A percentile compares a stretch with the other conserved stretches of the same genome.
Evolutionary conservation across 2,113 vertebrate species (phyloP).

Genomic region (Lutjanus erythropterus): DNA sequence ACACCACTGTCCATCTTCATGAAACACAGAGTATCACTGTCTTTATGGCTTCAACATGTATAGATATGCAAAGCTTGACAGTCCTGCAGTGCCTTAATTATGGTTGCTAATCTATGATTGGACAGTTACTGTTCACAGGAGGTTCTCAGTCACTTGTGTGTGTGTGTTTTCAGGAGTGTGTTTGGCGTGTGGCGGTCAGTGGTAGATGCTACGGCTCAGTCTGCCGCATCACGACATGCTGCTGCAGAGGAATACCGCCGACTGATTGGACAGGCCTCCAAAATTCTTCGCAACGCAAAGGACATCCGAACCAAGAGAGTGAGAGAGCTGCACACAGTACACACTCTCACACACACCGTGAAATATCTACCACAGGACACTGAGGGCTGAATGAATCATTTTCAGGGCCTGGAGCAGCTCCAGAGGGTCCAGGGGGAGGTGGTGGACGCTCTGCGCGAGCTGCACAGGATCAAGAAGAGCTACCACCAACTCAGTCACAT

Average conservation of each 20-base stretch:
- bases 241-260: constrained; percentile 86
- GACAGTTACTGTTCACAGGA: too few relatives aligned
- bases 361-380: background rate
- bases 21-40: too few relatives aligned
- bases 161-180: constrained; percentile 78
- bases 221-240: constrained; percentile 80
- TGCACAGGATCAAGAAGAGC: constrained; percentile 89
- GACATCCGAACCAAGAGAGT: constrained; percentile 91
- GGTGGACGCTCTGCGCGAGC: constrained; percentile 88
- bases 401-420: constrained; percentile 88
- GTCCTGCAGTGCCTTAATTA: too few relatives aligned
- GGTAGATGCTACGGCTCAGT: constrained; percentile 86
- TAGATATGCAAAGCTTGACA: too few relatives aligned
- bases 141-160: background rate
- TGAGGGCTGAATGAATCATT: background rate
- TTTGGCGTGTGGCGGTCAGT: constrained; percentile 88
- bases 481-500: constrained; percentile 88
- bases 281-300: constrained; percentile 85
- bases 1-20: too few relatives aligned
- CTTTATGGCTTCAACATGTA: too few relatives aligned
- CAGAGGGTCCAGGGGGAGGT: constrained; percentile 88
- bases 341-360: background rate
- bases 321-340: background rate
- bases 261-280: constrained; percentile 79
- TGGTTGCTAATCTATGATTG: too few relatives aligned